Base-by-base conservation (phyloP, 2,797 vertebrate species). In the Apogon talboti region DNA sequence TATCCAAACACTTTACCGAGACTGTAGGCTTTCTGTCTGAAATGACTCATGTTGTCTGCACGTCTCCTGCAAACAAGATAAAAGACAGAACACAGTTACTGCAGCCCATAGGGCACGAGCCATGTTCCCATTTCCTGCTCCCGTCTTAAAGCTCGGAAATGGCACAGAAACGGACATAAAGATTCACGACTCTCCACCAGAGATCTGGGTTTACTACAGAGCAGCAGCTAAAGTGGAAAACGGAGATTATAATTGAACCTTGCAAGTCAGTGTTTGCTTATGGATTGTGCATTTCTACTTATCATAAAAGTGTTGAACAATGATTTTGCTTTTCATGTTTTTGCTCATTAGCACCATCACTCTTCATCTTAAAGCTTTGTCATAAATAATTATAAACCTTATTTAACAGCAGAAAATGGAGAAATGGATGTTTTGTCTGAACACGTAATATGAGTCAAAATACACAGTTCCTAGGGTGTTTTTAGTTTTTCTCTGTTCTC, bases 51-150 rank as follows among this genome's bases (percentile, higher is more conserved):
- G 62, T 75, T 45, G 73, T 56, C 62, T 59, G 55, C 66, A 7
- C 38, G 62, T 75, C 48, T 75, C 59, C 62, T 59, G 55, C 66
- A 33, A 3, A 21, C 38, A 37, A 60, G 78, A 85, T 81, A 70
- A 82, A 85, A 89, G 56, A 70, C 84, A 83, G 84, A 79, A 35
- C 79, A 28, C 66, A 41, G 52, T 81, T 61, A 56, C 55, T 76
- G 59, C 64, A 68, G 80, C 75, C 71, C 78, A 69, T 10, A 48
- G 71, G 80, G 78, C 80, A 64, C 44, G 1, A 69, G 79, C 50
- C 21, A 57, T 9, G 67, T 45, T 78, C 69, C 75, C 74, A 85
- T 84, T 90, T 90, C 90, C 90, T 86, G 74, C 66, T 70, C 21
- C 66, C 66, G 68, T 70, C 72, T 83, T 84, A 68, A 84, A 85